Base-by-base conservation (phyloP, 2,797 vertebrate genomes). In the Lacerta agilis region DNA sequence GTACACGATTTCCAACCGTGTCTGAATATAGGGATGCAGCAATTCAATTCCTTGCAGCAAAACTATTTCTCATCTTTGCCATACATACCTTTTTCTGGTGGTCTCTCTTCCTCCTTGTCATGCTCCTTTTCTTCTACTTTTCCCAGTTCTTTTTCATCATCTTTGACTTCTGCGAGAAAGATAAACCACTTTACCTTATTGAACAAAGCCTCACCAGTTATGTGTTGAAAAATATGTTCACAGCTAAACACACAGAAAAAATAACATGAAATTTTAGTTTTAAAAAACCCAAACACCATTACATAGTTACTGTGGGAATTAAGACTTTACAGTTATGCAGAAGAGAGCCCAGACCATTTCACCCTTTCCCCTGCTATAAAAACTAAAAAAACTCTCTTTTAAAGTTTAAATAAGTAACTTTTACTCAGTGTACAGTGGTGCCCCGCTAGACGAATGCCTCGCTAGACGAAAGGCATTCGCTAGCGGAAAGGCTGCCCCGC, bases 11-110 rank as follows among this genome's bases (percentile, higher is more conserved):
- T 79, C 18, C 79, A 84, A 33, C 3, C 61, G 8, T 66, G 29
- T 43, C 82, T 79, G 41, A 64, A 23, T 25, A 72, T n/a, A n/a
- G 43, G 20, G 67, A 49, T 13, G n/a, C 13, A 55, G 23, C 25
- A 86, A 67, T 5, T 29, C 10, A 64, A 45, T 79, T 64, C 64
- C 49, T 13, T n/a, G 17, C 3, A 58, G 29, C 43, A 75, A 75
- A 17, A 55, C 38, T 15, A 76, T 67, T 67, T 27, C 18, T 69
- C 23, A 38, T 87, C 79, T 89, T 80, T 90, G 73, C 0, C 67
- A 55, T 80, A 93, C 88, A 0, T 94, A 96, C 96, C 94, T 93
- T 3, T 95, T 84, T 95, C 96, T 83, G 18, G 2, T 6, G 86
- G 92, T 69, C 83, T 94, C 20, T 96, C 91, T 1, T 94, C 90